A percentile compares a stretch with the other conserved stretches of the same genome.
Evolutionary conservation across 2,888 invertebrate genomes (phyloP).

Genomic region (Noctuana brunneofusca): DNA sequence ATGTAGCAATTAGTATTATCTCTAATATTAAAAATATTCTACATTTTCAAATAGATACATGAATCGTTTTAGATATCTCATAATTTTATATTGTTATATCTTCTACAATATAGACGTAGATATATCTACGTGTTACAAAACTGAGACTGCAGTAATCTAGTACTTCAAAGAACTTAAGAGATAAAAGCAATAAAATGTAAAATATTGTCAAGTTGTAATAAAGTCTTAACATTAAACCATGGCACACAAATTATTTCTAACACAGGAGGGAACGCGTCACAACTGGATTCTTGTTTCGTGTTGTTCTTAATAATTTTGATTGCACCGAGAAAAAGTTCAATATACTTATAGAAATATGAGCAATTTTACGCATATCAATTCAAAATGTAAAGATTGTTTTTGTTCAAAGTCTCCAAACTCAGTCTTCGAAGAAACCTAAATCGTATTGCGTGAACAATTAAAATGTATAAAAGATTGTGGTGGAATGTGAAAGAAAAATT

Average conservation of each 20-base stretch:
- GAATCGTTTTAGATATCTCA: conserved; percentile 38
- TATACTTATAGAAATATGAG: conserved; percentile 59
- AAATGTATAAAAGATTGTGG: conserved; percentile 48
- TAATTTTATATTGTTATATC: conserved; percentile 24
- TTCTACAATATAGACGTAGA: conserved; percentile 34
- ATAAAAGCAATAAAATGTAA: conserved; percentile 48
- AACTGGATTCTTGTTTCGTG: conserved; percentile 59
- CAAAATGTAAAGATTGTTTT: conserved; percentile 32
- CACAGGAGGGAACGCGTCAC: conserved; percentile 80
- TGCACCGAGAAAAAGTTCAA: conserved; percentile 19
- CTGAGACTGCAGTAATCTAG: conserved; percentile 25
- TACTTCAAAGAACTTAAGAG: conserved; percentile 20
- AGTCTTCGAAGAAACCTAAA: conserved; percentile 78
- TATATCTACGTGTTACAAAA: conserved; percentile 34
- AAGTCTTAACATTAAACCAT: conserved; percentile 75
- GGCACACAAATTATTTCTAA: conserved; percentile 80
- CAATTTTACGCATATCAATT: conserved; percentile 45
- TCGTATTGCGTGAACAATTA: conserved; percentile 64
- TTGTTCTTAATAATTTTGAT: conserved; percentile 17
- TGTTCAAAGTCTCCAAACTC: conserved; percentile 68
- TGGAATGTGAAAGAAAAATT: conserved; percentile 66
- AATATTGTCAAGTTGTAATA: conserved; percentile 75
- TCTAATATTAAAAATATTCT: conserved; percentile 47
- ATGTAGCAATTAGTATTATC: conserved; percentile 52
- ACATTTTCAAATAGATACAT: conserved; percentile 42